Base-by-base conservation (phyloP, 53 echinoderm and acorn worm species). In the Zoroaster sp. region DNA sequence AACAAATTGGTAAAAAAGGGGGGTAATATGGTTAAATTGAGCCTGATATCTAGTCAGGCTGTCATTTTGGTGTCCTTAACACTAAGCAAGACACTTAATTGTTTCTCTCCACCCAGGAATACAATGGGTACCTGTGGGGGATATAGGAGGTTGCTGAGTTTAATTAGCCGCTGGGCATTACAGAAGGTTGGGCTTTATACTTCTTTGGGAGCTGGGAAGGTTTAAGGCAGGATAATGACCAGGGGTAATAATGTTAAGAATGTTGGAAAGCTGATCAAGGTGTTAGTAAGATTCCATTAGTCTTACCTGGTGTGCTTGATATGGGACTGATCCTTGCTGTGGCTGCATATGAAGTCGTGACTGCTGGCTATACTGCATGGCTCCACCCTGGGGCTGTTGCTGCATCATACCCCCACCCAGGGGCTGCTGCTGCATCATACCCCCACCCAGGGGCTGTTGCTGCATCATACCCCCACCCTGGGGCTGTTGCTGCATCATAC, bases 291-390 rank as follows among this genome's bases (percentile, higher is more conserved):
- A 72, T 10, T 32, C 28, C 1, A 13, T 33, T 14, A 21, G 30
- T 12, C 83, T 20, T 51, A 83, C 83, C 83, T 83, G 83, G 12
- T 83, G 83, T 18, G 63, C 54, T 74, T 79, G 80, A 68, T 41
- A 45, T 18, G 69, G 69, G 33, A 68, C 18, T 34, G 69, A 9
- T 17, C 67, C 83, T 30, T 83, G 83, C 44, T 67, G 83, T 51
- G 83, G 3, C 42, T 83, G 70, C 83, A 83, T 83, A 36, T 23
- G 69, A 83, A 70, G 71, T 83, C 69, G 70, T 36, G 66, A 66
- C 49, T 83, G 83, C 83, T 83, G 83, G 36, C 47, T 70, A 42
- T 70, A 88, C 73, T 59, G 72, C 90, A 89, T 89, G 18, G 81
- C 49, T 25, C 81, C 90, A 33, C 69, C 40, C 74, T 91, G 91